phyloP scores from a whole-genome alignment of 2,888 invertebrate species.

The Endotricha flammealis region DNA sequence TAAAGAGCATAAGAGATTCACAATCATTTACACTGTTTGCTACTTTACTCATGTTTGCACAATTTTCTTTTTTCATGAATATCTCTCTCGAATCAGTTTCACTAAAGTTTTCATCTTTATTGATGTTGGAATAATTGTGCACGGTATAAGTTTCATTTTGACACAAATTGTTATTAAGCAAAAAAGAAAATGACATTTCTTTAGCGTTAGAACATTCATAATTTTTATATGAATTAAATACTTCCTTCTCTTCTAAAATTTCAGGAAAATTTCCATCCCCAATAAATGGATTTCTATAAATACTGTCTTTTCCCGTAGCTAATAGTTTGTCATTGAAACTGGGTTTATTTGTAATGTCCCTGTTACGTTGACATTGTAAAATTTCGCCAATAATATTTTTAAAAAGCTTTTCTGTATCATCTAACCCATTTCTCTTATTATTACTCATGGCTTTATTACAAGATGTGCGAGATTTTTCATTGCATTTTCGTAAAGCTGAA shows the following conservation, averaged over 20 bases:
- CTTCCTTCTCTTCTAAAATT: neutral
- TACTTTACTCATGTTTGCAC: neutral
- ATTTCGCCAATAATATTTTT: conserved; percentile 49
- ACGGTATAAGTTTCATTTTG: conserved; percentile 4
- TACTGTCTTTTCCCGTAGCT: neutral
- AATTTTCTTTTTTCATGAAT: neutral
- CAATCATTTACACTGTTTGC: neutral
- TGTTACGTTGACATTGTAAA: conserved; percentile 25
- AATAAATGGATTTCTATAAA: too few species aligned
- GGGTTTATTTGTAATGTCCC: conserved; percentile 15
- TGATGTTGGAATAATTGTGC: neutral
- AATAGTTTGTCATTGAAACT: neutral
- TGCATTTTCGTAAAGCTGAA: too few species aligned
- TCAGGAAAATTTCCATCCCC: too few species aligned
- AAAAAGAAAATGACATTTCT: conserved; percentile 33
- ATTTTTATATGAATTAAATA: too few species aligned
- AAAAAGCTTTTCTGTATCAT: too few species aligned
- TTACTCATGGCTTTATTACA: too few species aligned
- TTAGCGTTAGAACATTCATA: neutral
- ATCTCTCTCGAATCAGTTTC: neutral
- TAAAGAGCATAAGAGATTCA: conserved; percentile 28
- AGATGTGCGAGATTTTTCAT: too few species aligned
- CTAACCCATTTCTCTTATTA: too few species aligned
- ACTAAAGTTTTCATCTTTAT: neutral
- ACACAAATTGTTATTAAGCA: conserved; percentile 18